Evolutionary conservation across 1,140 invertebrate genomes (phyloP).

Genomic region (Ostrea denselamellosa): DNA sequence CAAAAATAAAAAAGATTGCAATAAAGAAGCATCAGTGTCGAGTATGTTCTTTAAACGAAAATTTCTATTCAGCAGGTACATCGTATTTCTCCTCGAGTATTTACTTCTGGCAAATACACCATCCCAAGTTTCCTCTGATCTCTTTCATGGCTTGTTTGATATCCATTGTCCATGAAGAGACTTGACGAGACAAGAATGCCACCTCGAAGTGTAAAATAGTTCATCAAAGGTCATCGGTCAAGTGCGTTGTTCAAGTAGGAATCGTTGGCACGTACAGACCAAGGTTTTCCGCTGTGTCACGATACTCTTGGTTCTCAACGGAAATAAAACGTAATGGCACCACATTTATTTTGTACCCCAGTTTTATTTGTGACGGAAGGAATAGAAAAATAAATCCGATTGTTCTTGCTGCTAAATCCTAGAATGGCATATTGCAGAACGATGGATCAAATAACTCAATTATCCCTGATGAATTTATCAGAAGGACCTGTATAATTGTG

Average conservation of each 20-base stretch:
- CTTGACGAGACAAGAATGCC: not conserved
- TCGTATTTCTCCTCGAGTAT: not conserved
- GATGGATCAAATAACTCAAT: not conserved
- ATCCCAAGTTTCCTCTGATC: not conserved
- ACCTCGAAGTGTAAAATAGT: conserved; percentile 4
- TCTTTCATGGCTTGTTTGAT: not conserved
- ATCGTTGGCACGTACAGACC: not conserved
- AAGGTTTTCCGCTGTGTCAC: not conserved
- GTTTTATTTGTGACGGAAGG: not conserved
- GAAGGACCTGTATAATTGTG: not conserved
- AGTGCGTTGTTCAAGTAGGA: not conserved
- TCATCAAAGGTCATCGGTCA: not conserved
- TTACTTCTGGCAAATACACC: not conserved
- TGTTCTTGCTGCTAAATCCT: not conserved
- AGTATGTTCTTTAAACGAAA: no score
- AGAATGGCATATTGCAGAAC: not conserved
- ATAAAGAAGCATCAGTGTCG: no score
- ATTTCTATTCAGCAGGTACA: not conserved
- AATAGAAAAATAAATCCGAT: not conserved
- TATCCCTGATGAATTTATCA: not conserved
- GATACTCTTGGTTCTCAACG: not conserved
- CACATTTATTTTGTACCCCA: not conserved
- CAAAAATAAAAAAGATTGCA: no score
- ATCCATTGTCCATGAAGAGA: not conserved
- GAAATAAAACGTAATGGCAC: not conserved